Evolutionary conservation across 2,888 invertebrate genomes (phyloP), one percentile per base, ranked within the genome.

Genomic region (Athalia cordata): DNA sequence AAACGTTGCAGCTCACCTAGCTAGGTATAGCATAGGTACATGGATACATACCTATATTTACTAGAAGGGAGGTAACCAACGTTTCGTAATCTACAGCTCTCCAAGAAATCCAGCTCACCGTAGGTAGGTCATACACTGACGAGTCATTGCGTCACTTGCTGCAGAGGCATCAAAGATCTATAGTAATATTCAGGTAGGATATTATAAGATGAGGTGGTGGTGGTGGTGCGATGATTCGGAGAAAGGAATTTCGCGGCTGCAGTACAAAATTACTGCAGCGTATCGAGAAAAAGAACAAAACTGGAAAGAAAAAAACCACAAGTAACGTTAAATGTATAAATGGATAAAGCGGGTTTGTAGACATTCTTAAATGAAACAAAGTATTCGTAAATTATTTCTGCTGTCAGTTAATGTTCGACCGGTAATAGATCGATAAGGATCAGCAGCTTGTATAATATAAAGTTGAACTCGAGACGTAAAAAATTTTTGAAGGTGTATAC

Each of bases 61-160:
- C 29, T 29, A 62, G 62, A 75, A 75, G 75, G 75, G 75, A 75
- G 75, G 75, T 50, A 64, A 75, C 64, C 75, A 45, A 50, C 29
- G n/a, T 75, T 64, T 47, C 75, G 75, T 62, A 75, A 72, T 75
- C 52, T 75, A 29, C 45, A 62, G 75, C 64, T 50, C n/a, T 29
- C 50, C 50, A 52, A 75, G 61, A 50, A 8, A 50, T 61, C 43
- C 29, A 29, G 29, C 75, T 50, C 49, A 52, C 8, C 64, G 59
- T 55, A 61, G 72, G 59, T 72, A 72, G 72, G 72, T 61, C 72
- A 72, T 13, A 61, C 59, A 8, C 29, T 29, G 29, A 47, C 59
- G 72, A 62, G 47, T 75, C 61, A 64, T 75, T 75, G 62, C 75
- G 50, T 29, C 11, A 75, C 62, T 62, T 50, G n/a, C 29, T 29